phyloP scores from a whole-genome alignment of 2,888 invertebrate genomes.

The Thalpophila matura region DNA sequence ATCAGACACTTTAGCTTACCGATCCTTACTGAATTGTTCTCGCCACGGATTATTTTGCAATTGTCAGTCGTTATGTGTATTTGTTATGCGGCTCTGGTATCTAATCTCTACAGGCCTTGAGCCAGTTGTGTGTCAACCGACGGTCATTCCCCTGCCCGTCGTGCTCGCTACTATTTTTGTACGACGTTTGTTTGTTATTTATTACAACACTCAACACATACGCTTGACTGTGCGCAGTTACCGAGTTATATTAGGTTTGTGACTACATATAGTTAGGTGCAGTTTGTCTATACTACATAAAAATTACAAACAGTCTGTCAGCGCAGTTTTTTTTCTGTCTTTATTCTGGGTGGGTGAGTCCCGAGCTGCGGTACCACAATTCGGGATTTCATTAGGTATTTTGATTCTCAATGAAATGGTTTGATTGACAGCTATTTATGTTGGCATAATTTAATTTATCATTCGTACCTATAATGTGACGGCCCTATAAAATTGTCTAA shows the following conservation, averaged over 20 bases:
- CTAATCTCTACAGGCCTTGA: constrained; percentile 89
- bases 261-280: constrained; percentile 25
- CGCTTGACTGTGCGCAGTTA: constrained; percentile 63
- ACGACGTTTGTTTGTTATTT: constrained; percentile 85
- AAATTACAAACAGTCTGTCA: not conserved
- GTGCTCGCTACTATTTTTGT: constrained; percentile 85
- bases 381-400: too few species aligned
- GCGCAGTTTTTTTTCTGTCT: not conserved
- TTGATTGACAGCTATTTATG: not conserved
- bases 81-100: constrained; percentile 86
- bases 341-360: not conserved
- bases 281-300: not conserved
- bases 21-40: constrained; percentile 57
- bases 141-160: constrained; percentile 86
- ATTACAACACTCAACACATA: constrained; percentile 71
- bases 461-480: not conserved
- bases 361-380: not conserved
- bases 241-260: constrained; percentile 67
- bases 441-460: not conserved
- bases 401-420: not conserved
- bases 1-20: constrained; percentile 17
- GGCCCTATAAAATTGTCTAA: constrained; percentile 1
- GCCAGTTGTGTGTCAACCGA: constrained; percentile 88
- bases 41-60: constrained; percentile 79
- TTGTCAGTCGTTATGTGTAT: constrained; percentile 76